Conservation (phyloP, 2,797 vertebrate species). For the Paramormyrops hopkinsi region DNA sequence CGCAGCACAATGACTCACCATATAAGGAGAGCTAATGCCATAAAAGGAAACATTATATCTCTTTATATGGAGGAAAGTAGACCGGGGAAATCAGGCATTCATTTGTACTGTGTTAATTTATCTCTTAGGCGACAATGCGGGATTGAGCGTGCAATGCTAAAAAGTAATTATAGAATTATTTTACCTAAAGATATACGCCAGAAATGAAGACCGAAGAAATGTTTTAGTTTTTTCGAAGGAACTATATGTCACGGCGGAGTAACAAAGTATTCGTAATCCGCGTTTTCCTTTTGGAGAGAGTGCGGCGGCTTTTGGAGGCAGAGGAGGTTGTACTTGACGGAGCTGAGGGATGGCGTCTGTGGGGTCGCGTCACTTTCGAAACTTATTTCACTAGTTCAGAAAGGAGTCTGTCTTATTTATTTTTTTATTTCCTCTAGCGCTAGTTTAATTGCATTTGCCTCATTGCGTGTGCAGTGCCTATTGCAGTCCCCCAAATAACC, state of each 20-base stretch:
- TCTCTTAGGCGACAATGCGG: neutral
- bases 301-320: conserved; percentile 26
- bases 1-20: conserved; percentile 69
- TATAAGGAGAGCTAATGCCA: conserved; percentile 75
- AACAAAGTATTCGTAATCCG: neutral
- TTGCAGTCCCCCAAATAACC: conserved; percentile 1
- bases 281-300: conserved; percentile 50
- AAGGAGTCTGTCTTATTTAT: neutral
- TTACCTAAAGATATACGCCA: accelerated
- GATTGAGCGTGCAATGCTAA: neutral
- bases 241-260: conserved; percentile 42
- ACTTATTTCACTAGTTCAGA: conserved; percentile 38
- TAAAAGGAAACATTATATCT: conserved; percentile 79
- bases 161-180: neutral
- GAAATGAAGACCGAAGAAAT: accelerated
- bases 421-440: neutral
- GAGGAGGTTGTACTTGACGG: conserved; percentile 37
- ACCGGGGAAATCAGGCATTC: conserved; percentile 22
- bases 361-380: conserved; percentile 45
- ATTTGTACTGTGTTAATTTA: neutral
- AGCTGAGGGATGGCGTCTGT: conserved; percentile 13
- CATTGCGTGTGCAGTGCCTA: neutral
- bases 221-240: neutral
- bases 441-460: neutral
- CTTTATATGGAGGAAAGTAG: conserved; percentile 81